Evolutionary conservation across 1,140 invertebrate genomes (phyloP), one percentile per base, ranked within the genome.

Genomic region (Drosophila saltans): DNA sequence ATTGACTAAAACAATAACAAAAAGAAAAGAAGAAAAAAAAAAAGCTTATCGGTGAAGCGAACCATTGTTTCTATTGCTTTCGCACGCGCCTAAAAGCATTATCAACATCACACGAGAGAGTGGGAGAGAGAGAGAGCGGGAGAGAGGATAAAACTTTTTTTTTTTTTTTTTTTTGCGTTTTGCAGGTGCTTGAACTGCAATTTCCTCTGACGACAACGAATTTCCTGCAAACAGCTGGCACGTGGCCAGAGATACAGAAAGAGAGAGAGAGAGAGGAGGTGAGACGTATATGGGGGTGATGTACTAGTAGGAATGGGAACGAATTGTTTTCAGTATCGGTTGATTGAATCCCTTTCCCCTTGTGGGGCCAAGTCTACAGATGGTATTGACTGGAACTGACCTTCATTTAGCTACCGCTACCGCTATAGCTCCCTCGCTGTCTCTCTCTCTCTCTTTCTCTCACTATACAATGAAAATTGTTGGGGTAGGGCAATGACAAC

Each of bases 41-140:
- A 76, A 75, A 84, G 81, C 81, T 86, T 70, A 86, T 78, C 81
- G 68, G 67, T 78, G 81, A 81, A 78, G 75, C 82, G 82, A 85
- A 85, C 81, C 81, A 52, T 52, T 52, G 66, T 55, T 74, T 60
- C 56, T 70, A 64, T 57, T 75, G 78, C 77, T 77, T 62, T 65
- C 45, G 26, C 58, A 48, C 40, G 52, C 43, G 45, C 55, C 58
- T 40, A 61, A 55, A 39, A 60, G 72, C 48, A 72, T 75, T 72
- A 71, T 64, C 76, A 69, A 26, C 21, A 21, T 16, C 16, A 16
- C 16, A 16, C 16, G 16, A 16, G 16, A 16, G 16, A 16, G 33
- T n/a, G 66, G n/a, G 48, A 28, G 57, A 61, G 33, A 16, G 39
- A 58, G 11, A 66, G 8, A 26, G 26, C n/a, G 41, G 16, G 11